Base-by-base conservation (phyloP, 1,140 invertebrate species). In the Heliconius himera region DNA sequence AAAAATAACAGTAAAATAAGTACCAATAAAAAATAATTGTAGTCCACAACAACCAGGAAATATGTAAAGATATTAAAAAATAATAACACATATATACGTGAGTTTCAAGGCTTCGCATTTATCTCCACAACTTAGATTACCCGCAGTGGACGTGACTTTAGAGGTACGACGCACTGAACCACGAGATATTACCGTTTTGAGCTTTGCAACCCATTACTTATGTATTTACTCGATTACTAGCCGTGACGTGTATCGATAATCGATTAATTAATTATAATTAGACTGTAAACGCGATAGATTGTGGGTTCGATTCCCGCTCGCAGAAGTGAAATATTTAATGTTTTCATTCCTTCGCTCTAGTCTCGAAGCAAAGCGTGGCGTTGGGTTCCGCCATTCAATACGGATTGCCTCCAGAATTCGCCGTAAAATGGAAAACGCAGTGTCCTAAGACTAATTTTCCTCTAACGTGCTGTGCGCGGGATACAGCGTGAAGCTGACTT, bases 41-140 rank as follows among this genome's bases (percentile, higher is more conserved):
- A 13, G 13, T 41, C 8, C 0, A 54, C 51, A 20, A 20, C 5
- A 54, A 8, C 1, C 51, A 54, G 20, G 8, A 54, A 56, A 56
- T 56, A 22, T 56, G 20, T 20, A 20, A 51, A 51, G 5, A 51
- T 51, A 20, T 51, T 9, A 29, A 29, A 29, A 29, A 66, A 66
- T 26, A 66, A 26, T 6, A 66, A 11, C 4, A 29, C 60, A 66
- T 66, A 54, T 18, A 38, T 72, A 73, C 82, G 60, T 79, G 54
- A 2, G 76, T 86, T 87, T 89, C 73, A 73, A 88, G 87, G 89
- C 92, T 86, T 79, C 78, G 51, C 66, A 80, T 81, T 89, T 90
- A 92, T 92, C 90, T 91, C 82, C 77, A 85, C 89, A 89, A 91
- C 86, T 91, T 89, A 93, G 88, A 92, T 91, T 91, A 90, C 87